Conservation (phyloP, 2,797 vertebrate species). For the Dermochelys coriacea region DNA sequence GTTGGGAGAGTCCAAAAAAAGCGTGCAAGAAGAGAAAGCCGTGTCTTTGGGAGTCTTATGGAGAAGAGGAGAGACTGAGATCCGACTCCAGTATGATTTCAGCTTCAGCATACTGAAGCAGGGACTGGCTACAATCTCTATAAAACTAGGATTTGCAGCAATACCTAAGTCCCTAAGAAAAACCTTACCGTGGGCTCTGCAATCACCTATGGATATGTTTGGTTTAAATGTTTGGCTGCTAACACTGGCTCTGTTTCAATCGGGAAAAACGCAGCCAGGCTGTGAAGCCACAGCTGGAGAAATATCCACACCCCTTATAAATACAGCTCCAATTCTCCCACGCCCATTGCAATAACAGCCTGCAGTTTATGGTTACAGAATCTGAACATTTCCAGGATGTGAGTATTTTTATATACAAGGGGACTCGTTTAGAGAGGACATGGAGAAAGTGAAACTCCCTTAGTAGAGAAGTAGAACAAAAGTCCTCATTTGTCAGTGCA, state of each 20-base stretch:
- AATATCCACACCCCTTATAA: not conserved
- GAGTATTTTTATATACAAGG: fast-evolving
- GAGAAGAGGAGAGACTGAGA: not conserved
- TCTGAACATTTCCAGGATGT: not conserved
- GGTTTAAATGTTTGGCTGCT: not conserved
- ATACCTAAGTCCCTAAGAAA: not conserved
- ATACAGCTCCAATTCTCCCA: not conserved
- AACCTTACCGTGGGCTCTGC: fast-evolving
- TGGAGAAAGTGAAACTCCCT: fast-evolving
- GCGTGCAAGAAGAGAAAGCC: not conserved
- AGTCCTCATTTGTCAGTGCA: not conserved
- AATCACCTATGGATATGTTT: fast-evolving
- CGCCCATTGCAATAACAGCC: not conserved
- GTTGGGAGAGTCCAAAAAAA: conserved; percentile 11
- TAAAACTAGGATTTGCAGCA: not conserved
- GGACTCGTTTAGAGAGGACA: not conserved
- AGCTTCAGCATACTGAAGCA: not conserved
- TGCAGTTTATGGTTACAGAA: not conserved
- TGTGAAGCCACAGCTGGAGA: not conserved
- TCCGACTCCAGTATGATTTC: fast-evolving
- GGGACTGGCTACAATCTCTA: not conserved
- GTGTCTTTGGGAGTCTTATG: not conserved
- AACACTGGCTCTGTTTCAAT: not conserved
- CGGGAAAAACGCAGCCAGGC: not conserved
- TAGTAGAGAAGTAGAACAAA: not conserved